phyloP scores from a whole-genome alignment of 2,113 vertebrate species.

The Zosterops japonicus region DNA sequence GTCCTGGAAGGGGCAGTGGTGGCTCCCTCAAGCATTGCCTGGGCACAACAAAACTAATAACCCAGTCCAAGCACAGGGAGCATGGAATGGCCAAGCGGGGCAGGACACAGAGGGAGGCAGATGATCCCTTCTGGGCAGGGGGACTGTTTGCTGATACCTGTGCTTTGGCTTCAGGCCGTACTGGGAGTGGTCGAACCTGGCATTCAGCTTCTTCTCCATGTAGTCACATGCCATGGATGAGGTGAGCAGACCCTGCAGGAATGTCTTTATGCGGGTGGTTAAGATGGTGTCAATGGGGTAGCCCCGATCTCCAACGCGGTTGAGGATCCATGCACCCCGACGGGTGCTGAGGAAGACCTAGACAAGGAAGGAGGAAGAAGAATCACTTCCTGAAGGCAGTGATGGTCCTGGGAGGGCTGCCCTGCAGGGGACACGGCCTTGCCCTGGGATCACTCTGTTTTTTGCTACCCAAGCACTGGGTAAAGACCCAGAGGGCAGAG shows the following conservation, averaged over 20 bases:
- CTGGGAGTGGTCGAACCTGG: slow-evolving; percentile 74
- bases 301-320: slow-evolving; percentile 72
- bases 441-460: background rate
- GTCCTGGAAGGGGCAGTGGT: background rate
- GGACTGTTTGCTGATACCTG: slow-evolving; percentile 69
- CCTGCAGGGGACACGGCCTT: rapidly evolving
- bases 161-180: slow-evolving; percentile 82
- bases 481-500: background rate
- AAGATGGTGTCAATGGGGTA: slow-evolving; percentile 21
- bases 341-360: slow-evolving; percentile 93
- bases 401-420: background rate
- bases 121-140: background rate
- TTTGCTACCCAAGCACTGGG: background rate
- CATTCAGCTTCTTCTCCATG: slow-evolving; percentile 74
- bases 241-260: background rate
- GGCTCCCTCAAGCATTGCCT: background rate
- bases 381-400: background rate
- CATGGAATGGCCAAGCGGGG: background rate
- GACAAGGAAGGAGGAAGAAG: background rate
- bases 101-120: rapidly evolving
- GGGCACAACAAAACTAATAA: background rate
- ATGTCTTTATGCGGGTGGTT: background rate
- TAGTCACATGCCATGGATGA: slow-evolving; percentile 23
- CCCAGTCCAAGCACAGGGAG: background rate
- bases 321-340: slow-evolving; percentile 82